These are phyloP conservation scores for Deroplatys truncata DNA, from an alignment of 2,888 invertebrate genomes.

Conservation along the genomic window DNA sequence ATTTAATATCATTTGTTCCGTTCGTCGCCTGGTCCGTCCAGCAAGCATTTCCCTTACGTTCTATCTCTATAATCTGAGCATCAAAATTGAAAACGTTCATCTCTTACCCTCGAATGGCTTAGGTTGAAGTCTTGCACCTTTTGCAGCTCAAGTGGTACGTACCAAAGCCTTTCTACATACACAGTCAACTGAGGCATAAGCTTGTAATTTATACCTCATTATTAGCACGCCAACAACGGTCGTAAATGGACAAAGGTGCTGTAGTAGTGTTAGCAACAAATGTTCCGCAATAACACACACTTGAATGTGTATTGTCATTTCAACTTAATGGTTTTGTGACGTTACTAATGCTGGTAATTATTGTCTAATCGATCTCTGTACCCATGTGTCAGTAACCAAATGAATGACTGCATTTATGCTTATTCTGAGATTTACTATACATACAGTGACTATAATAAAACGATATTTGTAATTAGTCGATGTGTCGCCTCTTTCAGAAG, in stretches of 20 bases:
- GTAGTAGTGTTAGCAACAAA: background rate
- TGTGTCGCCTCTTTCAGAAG: too few species aligned
- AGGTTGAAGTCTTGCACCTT: background rate
- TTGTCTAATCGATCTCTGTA: background rate
- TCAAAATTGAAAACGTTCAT: too few species aligned
- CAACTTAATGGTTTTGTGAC: background rate
- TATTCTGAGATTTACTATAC: too few species aligned
- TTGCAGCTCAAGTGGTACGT: background rate
- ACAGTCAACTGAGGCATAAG: background rate
- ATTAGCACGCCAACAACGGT: background rate
- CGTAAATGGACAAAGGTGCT: background rate
- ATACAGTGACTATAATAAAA: too few species aligned
- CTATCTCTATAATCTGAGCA: too few species aligned
- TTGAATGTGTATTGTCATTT: background rate
- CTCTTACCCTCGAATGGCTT: background rate
- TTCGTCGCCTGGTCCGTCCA: too few species aligned
- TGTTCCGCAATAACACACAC: background rate
- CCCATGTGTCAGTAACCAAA: background rate
- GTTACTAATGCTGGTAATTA: background rate
- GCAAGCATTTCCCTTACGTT: too few species aligned
- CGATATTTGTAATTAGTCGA: too few species aligned
- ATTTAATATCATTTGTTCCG: too few species aligned
- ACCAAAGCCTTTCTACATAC: background rate
- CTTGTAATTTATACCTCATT: background rate
- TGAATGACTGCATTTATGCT: background rate